Percentiles rank a stretch among this genome's conserved stretches.
phyloP scores from a whole-genome alignment of 2,797 vertebrate species.

The Mallotus villosus region DNA sequence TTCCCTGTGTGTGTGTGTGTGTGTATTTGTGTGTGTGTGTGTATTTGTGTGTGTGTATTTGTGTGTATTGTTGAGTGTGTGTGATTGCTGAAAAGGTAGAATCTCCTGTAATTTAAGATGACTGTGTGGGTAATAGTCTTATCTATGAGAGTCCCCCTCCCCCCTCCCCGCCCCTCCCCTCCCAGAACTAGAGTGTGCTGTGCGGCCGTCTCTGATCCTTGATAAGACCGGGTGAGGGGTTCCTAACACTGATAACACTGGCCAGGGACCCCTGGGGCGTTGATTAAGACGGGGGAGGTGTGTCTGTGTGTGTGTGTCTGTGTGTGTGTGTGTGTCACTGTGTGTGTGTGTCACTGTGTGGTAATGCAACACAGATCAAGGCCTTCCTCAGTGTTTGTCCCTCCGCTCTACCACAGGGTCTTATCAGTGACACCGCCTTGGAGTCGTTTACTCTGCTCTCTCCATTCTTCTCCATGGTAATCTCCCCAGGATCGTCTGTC shows the following conservation, averaged over 20 bases:
- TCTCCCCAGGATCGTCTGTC: conserved; percentile 7
- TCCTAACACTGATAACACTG: conserved; percentile 19
- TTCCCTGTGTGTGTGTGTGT: conserved; percentile 14
- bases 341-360: conserved; percentile 5
- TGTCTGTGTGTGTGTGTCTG: conserved; percentile 1
- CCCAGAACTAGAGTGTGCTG: background rate
- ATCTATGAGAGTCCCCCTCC: background rate
- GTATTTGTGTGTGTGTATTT: background rate
- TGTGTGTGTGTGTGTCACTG: background rate
- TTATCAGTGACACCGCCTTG: too few relatives aligned
- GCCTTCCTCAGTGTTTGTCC: background rate
- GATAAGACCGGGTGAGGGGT: conserved; percentile 4
- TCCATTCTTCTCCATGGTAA: conserved; percentile 11
- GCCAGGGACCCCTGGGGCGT: background rate
- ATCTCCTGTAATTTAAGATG: background rate
- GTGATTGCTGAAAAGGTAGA: background rate
- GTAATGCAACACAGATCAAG: background rate
- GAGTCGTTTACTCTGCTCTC: conserved; percentile 1
- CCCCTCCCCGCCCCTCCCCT: too few relatives aligned
- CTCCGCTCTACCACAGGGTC: too few relatives aligned
- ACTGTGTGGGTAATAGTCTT: background rate
- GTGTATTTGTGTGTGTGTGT: background rate
- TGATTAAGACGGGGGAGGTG: conserved; percentile 6
- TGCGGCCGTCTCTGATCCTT: conserved; percentile 7
- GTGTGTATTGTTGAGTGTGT: background rate